phyloP scores from a whole-genome alignment of 2,113 vertebrate species.

The Spermophilus dauricus region DNA sequence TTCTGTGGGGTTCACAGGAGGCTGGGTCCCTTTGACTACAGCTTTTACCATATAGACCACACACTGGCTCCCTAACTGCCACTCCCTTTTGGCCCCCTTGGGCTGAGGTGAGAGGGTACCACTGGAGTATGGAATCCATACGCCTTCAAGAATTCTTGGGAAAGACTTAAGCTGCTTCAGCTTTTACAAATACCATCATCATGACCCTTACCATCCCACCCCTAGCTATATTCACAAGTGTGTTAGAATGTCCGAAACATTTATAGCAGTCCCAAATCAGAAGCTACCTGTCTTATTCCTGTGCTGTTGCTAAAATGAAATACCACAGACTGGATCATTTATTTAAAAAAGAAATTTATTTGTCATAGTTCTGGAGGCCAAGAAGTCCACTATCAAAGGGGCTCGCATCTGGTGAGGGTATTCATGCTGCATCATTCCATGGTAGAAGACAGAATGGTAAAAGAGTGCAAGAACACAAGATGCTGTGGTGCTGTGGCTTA shows the following conservation, averaged over 20 bases:
- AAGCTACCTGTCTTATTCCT: not conserved
- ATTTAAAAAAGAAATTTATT: not conserved
- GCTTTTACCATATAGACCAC: not conserved
- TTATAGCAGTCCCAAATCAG: not conserved
- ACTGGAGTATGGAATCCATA: not conserved
- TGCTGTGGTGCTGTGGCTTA: too few relatives aligned
- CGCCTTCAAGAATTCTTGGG: not conserved
- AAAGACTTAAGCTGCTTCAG: not conserved
- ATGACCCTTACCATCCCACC: not conserved
- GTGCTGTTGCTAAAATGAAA: not conserved
- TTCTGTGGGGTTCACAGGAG: not conserved
- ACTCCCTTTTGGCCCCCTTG: not conserved
- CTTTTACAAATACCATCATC: constrained; percentile 10
- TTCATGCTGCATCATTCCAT: not conserved
- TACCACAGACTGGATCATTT: not conserved
- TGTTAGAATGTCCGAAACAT: not conserved
- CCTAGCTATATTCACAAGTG: not conserved
- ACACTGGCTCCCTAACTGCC: not conserved
- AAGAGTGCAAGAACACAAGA: not conserved
- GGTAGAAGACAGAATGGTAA: not conserved
- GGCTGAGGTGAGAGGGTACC: not conserved
- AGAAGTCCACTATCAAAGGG: not conserved
- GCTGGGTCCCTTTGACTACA: not conserved
- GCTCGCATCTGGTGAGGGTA: not conserved
- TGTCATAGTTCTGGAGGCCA: not conserved